Evolutionary conservation across 2,113 vertebrate species (phyloP).

Genomic region (Setophaga coronata): DNA sequence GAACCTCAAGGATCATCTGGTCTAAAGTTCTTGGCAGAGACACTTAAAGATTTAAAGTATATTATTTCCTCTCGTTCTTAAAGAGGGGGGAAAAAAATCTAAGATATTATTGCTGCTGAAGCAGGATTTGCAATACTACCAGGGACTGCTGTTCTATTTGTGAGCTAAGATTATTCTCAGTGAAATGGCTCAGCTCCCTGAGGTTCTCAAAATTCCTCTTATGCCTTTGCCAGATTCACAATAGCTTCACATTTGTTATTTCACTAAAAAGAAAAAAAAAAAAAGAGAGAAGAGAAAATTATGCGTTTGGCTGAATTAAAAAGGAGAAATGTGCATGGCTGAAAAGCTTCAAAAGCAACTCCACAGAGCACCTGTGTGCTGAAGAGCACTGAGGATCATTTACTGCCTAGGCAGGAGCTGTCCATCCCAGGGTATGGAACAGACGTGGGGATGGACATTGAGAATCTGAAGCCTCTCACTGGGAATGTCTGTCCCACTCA

Average conservation of each 20-base stretch:
- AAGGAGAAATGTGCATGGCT: background rate
- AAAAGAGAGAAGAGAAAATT: background rate
- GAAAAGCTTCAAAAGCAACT: background rate
- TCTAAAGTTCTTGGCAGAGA: background rate
- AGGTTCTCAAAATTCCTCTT: constrained; percentile 19
- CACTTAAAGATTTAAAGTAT: background rate
- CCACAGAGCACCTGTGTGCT: background rate
- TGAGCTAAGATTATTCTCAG: constrained; percentile 21
- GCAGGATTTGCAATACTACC: constrained; percentile 22
- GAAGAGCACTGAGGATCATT: background rate
- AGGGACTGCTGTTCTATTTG: constrained; percentile 28
- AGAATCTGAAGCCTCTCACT: background rate
- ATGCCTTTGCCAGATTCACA: background rate
- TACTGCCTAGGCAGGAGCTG: background rate
- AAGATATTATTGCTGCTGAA: background rate
- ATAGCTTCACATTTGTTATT: background rate
- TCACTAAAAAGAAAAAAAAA: background rate
- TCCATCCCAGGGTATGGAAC: background rate
- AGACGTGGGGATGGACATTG: background rate
- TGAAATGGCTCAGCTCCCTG: background rate
- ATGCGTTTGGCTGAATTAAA: background rate
- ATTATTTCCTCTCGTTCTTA: background rate
- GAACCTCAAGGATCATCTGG: background rate
- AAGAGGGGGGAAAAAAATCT: background rate
- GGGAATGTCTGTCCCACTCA: background rate